Base-by-base conservation (phyloP, 2,113 vertebrate species). In the Notarius lentiginosus region DNA sequence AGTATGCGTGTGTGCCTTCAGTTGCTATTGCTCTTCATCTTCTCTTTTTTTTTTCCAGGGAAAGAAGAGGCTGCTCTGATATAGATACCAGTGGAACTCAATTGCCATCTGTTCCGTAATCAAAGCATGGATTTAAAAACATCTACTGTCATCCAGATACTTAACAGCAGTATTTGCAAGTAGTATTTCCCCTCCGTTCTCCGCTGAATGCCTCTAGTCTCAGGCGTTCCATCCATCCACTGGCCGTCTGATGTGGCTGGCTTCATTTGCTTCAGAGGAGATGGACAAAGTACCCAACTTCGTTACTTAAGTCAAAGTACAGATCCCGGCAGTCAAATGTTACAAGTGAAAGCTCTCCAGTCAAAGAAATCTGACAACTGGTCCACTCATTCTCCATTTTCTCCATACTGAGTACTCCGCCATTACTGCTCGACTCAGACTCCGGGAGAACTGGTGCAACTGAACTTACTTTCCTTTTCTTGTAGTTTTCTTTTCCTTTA, bases 101-200 rank as follows among this genome's bases (percentile, higher is more conserved):
- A 70, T 51, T 65, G 70, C 90, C 89, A 90, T 88, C 89, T 91
- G 90, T 56, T 86, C 84, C 79, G 18, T 82, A 88, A 89, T 89
- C 79, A 88, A 79, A 86, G 20, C 53, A 1, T 84, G 56, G 76
- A 88, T 85, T 90, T 88, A 61, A 84, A 87, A 70, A 65, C 80
- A 86, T 86, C 75, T 58, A 84, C 66, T 85, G 89, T 82, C 81
- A 86, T 84, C 68, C 84, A 84, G 58, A 86, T 70, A 81, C 85
- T 89, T 89, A 84, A 86, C 61, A n/a, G 22, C 7, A 14, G 49
- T 5, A 22, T 15, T 41, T 49, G n/a, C 61, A 65, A 76, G 17
- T 27, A 75, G 18, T 14, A 41, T 27, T 58, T 24, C 47, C n/a
- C 61, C 2, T 47, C 20, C 73, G 5, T 17, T 49, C 17, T n/a